Evolutionary conservation across 2,113 vertebrate genomes (phyloP).

Genomic region (Muntiacus muntjak): DNA sequence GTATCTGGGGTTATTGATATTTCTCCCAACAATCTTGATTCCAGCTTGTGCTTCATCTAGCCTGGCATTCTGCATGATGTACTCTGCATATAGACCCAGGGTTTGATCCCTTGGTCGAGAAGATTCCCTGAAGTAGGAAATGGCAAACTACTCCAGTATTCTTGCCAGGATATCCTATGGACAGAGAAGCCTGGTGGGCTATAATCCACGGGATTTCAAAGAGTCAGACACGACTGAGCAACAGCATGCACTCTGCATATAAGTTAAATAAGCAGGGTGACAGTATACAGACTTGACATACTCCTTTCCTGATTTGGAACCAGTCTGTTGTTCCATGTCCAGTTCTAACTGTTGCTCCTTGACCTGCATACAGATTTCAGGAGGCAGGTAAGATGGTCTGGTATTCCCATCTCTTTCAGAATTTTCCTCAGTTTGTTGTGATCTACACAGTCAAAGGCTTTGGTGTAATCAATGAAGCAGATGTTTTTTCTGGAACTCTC

Average conservation of each 20-base stretch:
- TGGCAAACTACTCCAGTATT: neutral
- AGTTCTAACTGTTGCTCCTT: neutral
- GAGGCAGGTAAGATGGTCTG: neutral
- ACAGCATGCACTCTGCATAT: neutral
- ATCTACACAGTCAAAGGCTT: neutral
- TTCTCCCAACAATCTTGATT: neutral
- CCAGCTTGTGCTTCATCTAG: neutral
- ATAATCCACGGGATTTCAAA: neutral
- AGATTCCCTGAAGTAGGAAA: neutral
- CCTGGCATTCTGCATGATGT: neutral
- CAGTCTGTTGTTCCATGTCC: neutral
- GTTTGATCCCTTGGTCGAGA: neutral
- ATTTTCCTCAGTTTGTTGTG: neutral
- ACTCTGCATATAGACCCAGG: neutral
- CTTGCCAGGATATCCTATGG: neutral
- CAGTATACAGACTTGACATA: neutral
- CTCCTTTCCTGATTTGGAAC: neutral
- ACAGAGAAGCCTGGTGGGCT: neutral
- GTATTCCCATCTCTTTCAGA: neutral
- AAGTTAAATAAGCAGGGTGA: neutral
- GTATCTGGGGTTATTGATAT: neutral
- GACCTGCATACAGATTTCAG: neutral
- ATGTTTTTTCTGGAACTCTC: neutral
- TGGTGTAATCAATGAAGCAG: neutral
- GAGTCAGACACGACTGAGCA: neutral